These are phyloP conservation scores for Drosophila sp. DNA, from an alignment of 1,140 invertebrate species.

Conservation along the genomic window DNA sequence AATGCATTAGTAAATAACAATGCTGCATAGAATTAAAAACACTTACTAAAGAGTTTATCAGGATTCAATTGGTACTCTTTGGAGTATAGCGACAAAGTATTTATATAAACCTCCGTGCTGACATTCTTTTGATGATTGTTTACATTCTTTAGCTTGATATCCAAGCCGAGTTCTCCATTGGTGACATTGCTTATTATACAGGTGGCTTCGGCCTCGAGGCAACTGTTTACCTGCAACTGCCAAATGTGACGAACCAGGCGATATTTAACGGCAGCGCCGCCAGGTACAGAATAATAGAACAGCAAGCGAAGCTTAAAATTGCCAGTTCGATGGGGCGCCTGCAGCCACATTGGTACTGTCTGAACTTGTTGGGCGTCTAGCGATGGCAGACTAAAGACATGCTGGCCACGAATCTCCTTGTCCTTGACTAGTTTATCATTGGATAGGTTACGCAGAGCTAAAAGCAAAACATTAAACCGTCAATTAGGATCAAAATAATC, in stretches of 20 bases:
- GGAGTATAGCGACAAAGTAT: constrained; percentile 70
- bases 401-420: constrained; percentile 83
- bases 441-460: constrained; percentile 66
- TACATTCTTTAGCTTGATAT: constrained; percentile 87
- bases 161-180: constrained; percentile 85
- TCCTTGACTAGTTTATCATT: constrained; percentile 83
- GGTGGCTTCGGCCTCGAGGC: constrained; percentile 86
- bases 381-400: constrained; percentile 84
- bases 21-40: background rate
- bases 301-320: constrained; percentile 87
- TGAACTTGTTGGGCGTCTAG: constrained; percentile 85
- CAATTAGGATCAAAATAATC: background rate
- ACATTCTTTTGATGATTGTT: constrained; percentile 85
- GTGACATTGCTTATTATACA: constrained; percentile 83
- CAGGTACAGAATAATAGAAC: constrained; percentile 88
- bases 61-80: constrained; percentile 64
- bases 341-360: constrained; percentile 87
- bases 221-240: constrained; percentile 88
- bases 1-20: too few species aligned
- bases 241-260: constrained; percentile 88
- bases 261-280: constrained; percentile 84
- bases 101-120: constrained; percentile 84
- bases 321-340: constrained; percentile 87
- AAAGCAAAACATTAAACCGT: background rate
- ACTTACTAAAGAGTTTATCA: constrained; percentile 69